Evolutionary conservation across 2,888 invertebrate genomes (phyloP), one percentile per base, ranked within the genome.

Genomic region (Nymphalis polychloros): DNA sequence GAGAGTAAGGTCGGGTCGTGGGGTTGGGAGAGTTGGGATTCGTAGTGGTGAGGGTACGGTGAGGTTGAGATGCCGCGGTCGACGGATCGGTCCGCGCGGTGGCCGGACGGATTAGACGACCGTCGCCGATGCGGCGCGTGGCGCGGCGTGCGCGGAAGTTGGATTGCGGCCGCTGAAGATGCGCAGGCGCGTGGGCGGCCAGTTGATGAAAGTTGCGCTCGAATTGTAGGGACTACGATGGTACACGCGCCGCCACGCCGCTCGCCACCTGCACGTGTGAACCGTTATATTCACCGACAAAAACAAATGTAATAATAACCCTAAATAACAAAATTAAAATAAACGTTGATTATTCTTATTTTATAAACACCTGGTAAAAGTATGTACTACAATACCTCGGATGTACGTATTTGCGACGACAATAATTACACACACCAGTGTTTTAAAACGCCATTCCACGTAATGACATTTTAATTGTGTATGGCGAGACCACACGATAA

Each of bases 211-310:
- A 75, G 75, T 74, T 67, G 73, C 72, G n/a, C n/a, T n/a, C n/a
- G 77, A 72, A 72, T 75, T 77, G 78, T 77, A 78, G 79, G 74
- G 73, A 76, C 67, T 78, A 77, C 76, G 64, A 69, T 67, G 72
- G 53, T 17, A 55, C 84, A 83, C 82, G 82, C 88, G 87, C 86
- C 89, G 86, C 90, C 88, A 88, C 90, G 88, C 90, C 91, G 88
- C 90, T 91, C 92, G 91, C 92, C 93, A 91, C 92, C 93, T 92
- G 82, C 35, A 16, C n/a, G 5, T 17, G 20, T 5, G 19, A 20
- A 23, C 46, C 20, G n/a, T 41, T 7, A 20, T 19, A n/a, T 55
- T 17, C 53, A 17, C n/a, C 27, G 27, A 19, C 7, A 57, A 35
- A 41, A 57, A n/a, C 8, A 27, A 27, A 27, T 16, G 1, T 17